Base-by-base conservation (phyloP, 2,797 vertebrate genomes). In the Enteromius treurensis region DNA sequence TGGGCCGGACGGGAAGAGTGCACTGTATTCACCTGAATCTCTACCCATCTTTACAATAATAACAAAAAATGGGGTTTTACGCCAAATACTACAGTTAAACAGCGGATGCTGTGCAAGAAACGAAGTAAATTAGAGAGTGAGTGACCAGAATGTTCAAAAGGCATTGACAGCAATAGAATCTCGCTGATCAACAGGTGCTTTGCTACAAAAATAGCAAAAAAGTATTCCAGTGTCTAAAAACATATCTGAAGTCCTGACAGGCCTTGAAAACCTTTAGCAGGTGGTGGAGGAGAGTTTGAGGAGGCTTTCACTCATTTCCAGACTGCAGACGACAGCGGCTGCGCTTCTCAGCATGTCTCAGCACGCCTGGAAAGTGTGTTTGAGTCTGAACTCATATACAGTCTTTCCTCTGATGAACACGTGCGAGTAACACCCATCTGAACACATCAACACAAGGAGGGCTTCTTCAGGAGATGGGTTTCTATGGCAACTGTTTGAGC, bases 381-480 rank as follows among this genome's bases (percentile, higher is more conserved):
- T 60, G 58, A 62, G 23, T 62, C 58, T 62, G 26, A 62, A 15
- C 60, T 29, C 60, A 29, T 6, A 15, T 15, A 14, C 5, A 15
- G 60, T 62, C 60, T 62, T 64, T 64, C 26, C 60, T 64, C 26
- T 32, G 26, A 64, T 14, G 26, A 64, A 64, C 60, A 29, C 2
- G 26, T 64, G 60, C 23, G 5, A 62, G 26, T 29, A 64, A 64
- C 60, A 64, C 60, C 26, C 26, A 64, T 64, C 60, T 32, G 26
- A 64, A 32, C 26, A 62, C 60, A 29, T 62, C 60, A 15, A 62
- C 60, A 64, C 60, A 26, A 64, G 60, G 60, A 64, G 60, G 60
- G 60, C 60, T 64, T 32, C 26, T 32, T 64, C 26, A 64, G 60
- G 60, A 64, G 26, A 32, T 64, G 26, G 60, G 60, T 64, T 64